Base-by-base conservation (phyloP, 2,888 invertebrate genomes). In the Dascillus cervinus region DNA sequence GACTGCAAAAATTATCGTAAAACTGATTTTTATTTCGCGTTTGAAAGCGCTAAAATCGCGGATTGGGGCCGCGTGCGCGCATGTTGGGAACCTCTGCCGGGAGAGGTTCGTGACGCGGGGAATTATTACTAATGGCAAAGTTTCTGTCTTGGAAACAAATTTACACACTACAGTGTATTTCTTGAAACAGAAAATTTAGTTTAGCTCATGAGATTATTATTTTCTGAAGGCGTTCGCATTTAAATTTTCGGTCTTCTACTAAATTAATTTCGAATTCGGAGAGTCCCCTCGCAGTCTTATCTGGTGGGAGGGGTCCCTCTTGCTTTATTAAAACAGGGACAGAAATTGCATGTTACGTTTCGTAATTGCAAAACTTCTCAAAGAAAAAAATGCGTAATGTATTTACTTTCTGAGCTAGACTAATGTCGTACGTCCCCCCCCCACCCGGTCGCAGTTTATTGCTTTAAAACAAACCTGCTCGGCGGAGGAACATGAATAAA, bases 261-360 rank as follows among this genome's bases (percentile, higher is more conserved):
- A 56, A 56, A 58, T 58, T 58, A 58, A 56, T 55, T 56, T 55
- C 47, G 49, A 48, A 55, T 57, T 52, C 55, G 49, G 53, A 47
- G 47, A 40, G 44, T 43, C 49, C 49, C 50, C 35, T 33, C 39
- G 27, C 32, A 32, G 44, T 39, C 33, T 44, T 45, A 42, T 43
- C 40, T 42, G 31, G 37, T 43, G 37, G 37, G 33, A 39, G 46
- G 48, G 46, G 34, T 30, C 38, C 39, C 39, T 37, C 34, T 36
- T 38, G 37, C 41, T 50, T 47, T 50, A 53, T 53, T 53, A 50
- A 50, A 49, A 47, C 45, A 39, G 46, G 47, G 46, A 47, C 49
- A 51, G 51, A 47, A 47, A 47, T 47, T 47, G 47, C 43, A 42
- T 42, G 43, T 39, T 37, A 43, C 43, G 39, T 37, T 38, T 35